Evolutionary conservation across 2,797 vertebrate species (phyloP), one percentile per base, ranked within the genome.

Genomic region (Sus cebifrons): DNA sequence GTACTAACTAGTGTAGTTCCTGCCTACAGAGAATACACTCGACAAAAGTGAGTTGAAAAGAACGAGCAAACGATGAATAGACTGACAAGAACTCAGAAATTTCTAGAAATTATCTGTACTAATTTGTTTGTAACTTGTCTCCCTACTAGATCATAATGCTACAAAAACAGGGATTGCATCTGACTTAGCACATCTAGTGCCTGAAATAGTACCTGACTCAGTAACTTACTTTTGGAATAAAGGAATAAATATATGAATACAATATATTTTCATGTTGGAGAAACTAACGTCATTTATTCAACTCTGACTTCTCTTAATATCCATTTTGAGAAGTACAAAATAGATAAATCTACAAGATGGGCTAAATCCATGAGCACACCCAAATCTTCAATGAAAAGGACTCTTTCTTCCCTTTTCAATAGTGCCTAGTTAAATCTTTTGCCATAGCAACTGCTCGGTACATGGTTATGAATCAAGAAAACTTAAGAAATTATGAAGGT

Each of bases 281-380:
- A 87, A 92, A 40, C 21, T 85, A 23, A 90, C 89, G 44, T n/a
- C 62, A 85, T 65, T 91, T 91, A 89, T 86, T 89, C 56, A 73
- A 70, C 17, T 16, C 58, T 94, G 52, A 97, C 64, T 82, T 73
- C 25, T 77, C 70, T 93, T 86, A 94, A 32, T 68, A 64, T 70
- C 83, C 18, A 44, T 89, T 62, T 20, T 68, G 11, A 71, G 78
- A 89, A 68, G 52, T 70, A 87, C 10, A 27, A 94, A 86, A 82
- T 21, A 16, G 60, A 32, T 54, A 86, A 10, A 13, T 54, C 79
- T 87, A 79, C 18, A 49, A 93, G 40, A 84, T 16, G 86, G 21
- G 40, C 83, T 91, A 96, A 93, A 83, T 77, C 32, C 71, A 29
- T 58, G 9, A 73, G 81, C 32, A 83, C 0, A 32, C n/a, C 13